phyloP scores from a whole-genome alignment of 1,140 invertebrate genomes.

The Rhagoletis zephyria region DNA sequence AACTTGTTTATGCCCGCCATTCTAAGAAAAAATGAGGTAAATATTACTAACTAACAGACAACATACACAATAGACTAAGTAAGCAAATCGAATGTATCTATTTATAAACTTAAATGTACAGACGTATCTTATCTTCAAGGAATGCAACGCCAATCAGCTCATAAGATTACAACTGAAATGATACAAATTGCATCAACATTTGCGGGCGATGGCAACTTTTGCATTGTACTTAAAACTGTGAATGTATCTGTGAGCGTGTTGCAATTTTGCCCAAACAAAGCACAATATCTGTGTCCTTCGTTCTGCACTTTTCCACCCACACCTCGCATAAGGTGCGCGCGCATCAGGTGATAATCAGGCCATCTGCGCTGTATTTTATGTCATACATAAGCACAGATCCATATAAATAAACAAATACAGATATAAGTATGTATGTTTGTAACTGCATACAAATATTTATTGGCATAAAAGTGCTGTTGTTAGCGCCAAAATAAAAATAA shows the following conservation, averaged over 20 bases:
- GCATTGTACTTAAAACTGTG: neutral
- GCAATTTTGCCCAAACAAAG: neutral
- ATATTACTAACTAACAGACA: too few relatives aligned
- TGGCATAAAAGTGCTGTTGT: constrained; percentile 10
- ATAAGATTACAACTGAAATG: neutral
- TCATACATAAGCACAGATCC: neutral
- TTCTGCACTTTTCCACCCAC: neutral
- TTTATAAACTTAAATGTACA: too few relatives aligned
- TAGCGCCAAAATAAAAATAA: constrained; percentile 41
- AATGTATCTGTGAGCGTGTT: neutral
- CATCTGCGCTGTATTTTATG: constrained; percentile 1
- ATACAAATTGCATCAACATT: neutral
- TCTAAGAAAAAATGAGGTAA: too few relatives aligned
- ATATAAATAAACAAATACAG: neutral
- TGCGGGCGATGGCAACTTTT: too few relatives aligned
- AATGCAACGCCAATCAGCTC: too few relatives aligned
- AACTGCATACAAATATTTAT: neutral
- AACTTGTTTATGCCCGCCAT: too few relatives aligned
- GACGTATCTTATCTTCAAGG: too few relatives aligned
- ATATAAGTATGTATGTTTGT: neutral
- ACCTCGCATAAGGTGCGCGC: neutral
- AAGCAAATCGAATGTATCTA: too few relatives aligned
- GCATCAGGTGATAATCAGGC: constrained; percentile 36
- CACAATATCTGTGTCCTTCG: neutral
- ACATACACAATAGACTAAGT: too few relatives aligned